Evolutionary conservation across 2,888 invertebrate genomes (phyloP).

Genomic region (Drosophila maculinotata): DNA sequence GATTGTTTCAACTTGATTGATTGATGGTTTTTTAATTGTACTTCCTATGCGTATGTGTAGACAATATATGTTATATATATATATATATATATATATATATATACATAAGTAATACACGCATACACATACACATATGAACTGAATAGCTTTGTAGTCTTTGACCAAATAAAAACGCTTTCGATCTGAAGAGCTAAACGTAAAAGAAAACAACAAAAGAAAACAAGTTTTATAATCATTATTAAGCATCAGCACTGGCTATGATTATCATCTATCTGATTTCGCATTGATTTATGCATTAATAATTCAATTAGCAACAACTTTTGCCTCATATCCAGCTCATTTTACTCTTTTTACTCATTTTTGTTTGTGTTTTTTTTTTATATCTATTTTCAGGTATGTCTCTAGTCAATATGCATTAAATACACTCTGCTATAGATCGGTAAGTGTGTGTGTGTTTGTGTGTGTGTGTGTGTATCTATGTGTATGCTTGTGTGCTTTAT

Average conservation of each 20-base stretch:
- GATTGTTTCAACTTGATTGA: constrained; percentile 31
- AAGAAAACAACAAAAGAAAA: constrained; percentile 9
- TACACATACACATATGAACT: constrained; percentile 13
- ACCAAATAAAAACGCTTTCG: constrained; percentile 18
- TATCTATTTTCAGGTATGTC: constrained; percentile 66
- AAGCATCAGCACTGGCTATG: constrained; percentile 10
- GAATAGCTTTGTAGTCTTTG: constrained; percentile 27
- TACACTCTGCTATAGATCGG: constrained; percentile 17
- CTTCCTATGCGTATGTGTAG: constrained; percentile 9
- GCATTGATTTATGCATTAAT: constrained; percentile 70
- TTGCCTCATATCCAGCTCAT: constrained; percentile 24
- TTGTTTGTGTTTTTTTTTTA: constrained; percentile 6
- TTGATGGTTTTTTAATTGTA: constrained; percentile 55
- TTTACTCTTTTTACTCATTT: constrained; percentile 9
- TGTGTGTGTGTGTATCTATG: constrained; percentile 9
- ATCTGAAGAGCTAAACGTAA: background rate
- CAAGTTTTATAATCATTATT: constrained; percentile 26
- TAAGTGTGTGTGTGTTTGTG: constrained; percentile 24
- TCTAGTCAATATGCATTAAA: constrained; percentile 44
- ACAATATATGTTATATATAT: background rate
- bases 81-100: background rate
- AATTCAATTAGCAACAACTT: constrained; percentile 63
- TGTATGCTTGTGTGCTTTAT: constrained; percentile 2
- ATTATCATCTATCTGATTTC: constrained; percentile 30
- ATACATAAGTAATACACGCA: background rate